Conservation (phyloP, 2,888 invertebrate species). For the Drosophila paramelanica region DNA sequence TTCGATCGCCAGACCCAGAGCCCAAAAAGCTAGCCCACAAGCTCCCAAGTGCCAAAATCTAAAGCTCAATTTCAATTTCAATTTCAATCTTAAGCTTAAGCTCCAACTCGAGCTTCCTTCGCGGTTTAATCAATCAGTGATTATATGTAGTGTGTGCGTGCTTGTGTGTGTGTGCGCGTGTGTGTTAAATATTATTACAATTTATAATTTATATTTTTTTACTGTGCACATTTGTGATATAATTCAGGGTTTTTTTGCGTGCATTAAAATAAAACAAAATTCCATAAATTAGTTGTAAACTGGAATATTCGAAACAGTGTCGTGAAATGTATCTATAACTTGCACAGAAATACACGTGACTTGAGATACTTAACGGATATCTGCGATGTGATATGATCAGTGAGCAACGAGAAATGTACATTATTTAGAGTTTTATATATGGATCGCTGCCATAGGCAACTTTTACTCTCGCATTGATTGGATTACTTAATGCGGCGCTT, state of each 20-base stretch:
- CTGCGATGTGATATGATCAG: background rate
- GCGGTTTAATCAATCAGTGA: constrained; percentile 12
- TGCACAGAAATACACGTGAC: background rate
- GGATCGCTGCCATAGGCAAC: background rate
- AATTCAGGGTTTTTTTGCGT: constrained; percentile 24
- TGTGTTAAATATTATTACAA: constrained; percentile 28
- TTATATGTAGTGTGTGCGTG: constrained; percentile 8
- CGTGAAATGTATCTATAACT: background rate
- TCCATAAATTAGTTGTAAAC: background rate
- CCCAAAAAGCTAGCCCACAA: constrained; percentile 18
- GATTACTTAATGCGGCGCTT: too few relatives aligned
- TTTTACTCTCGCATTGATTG: background rate
- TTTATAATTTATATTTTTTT: constrained; percentile 37
- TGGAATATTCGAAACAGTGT: background rate
- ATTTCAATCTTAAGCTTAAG: constrained; percentile 8
- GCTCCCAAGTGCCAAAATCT: constrained; percentile 12
- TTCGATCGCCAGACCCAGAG: constrained; percentile 81
- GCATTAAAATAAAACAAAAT: constrained; percentile 14
- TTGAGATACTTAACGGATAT: background rate
- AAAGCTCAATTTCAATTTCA: constrained; percentile 6
- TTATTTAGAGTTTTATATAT: background rate
- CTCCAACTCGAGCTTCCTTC: constrained; percentile 1
- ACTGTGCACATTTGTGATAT: constrained; percentile 51
- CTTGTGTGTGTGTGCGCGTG: constrained; percentile 2
- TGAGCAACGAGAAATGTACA: background rate